These are phyloP conservation scores for Psilanteris sp. DNA, from an alignment of 1,140 invertebrate species.

Conservation along the genomic window DNA sequence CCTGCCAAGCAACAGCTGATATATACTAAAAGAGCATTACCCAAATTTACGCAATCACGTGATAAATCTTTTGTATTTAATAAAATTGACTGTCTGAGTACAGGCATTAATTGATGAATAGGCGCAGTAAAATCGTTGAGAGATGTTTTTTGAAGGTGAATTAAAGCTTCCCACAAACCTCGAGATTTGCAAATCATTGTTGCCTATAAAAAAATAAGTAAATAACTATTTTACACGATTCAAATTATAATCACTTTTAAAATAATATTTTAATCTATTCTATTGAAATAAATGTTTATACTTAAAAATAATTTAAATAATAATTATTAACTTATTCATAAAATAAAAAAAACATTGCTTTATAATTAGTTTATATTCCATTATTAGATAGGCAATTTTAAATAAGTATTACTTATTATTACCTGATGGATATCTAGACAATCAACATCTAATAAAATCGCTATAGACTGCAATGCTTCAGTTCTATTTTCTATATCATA, in stretches of 20 bases:
- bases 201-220: conserved; percentile 74
- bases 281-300: too few species aligned
- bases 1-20: conserved; percentile 96
- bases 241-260: too few species aligned
- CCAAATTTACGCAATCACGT: conserved; percentile 82
- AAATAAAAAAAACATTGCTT: too few species aligned
- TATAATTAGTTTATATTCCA: too few species aligned
- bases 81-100: conserved; percentile 77
- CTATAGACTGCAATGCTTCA: conserved; percentile 87
- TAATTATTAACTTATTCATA: too few species aligned
- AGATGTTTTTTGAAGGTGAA: conserved; percentile 93
- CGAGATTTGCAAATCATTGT: conserved; percentile 89
- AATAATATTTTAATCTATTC: too few species aligned
- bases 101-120: conserved; percentile 87
- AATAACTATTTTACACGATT: too few species aligned
- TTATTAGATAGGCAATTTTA: too few species aligned
- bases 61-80: conserved; percentile 67
- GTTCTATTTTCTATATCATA: conserved; percentile 81
- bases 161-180: conserved; percentile 91
- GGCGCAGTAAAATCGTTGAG: conserved; percentile 91
- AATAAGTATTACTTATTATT: background rate
- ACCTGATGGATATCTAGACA: conserved; percentile 95
- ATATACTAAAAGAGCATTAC: conserved; percentile 95
- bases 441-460: conserved; percentile 90
- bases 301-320: too few species aligned